Evolutionary conservation across 1,140 invertebrate species (phyloP).

Genomic region (Sitobion miscanthi): DNA sequence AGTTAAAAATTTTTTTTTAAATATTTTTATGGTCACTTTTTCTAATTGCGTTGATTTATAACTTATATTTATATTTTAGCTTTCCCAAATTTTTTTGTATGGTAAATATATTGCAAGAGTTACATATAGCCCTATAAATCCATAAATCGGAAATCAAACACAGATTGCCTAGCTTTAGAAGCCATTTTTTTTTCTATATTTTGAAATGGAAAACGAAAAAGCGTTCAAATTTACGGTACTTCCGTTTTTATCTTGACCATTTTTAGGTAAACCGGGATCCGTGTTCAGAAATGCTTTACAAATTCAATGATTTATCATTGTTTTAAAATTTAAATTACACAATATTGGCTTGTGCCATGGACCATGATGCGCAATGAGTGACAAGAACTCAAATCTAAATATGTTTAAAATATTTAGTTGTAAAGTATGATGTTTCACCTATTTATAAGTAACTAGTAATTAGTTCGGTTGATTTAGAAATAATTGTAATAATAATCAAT

Average conservation of each 20-base stretch:
- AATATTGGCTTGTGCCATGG: not conserved
- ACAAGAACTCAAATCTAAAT: not conserved
- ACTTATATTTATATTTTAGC: not conserved
- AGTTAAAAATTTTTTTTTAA: not conserved
- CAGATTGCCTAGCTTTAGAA: not conserved
- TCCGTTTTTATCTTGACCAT: not conserved
- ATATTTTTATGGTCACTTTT: not conserved
- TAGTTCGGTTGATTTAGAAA: too few species aligned
- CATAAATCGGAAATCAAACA: not conserved
- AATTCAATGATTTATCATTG: not conserved
- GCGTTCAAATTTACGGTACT: not conserved
- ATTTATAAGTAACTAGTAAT: too few species aligned
- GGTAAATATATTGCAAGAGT: not conserved
- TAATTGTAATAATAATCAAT: too few species aligned
- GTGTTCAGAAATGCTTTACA: not conserved
- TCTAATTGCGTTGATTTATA: not conserved
- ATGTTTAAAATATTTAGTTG: not conserved
- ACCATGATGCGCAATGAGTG: not conserved
- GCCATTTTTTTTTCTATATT: not conserved
- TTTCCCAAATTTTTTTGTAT: not conserved
- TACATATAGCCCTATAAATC: not conserved
- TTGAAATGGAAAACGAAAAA: not conserved
- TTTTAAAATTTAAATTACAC: not conserved
- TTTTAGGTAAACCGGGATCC: not conserved
- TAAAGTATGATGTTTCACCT: not conserved